A percentile compares a stretch with the other conserved stretches of the same genome.
These are phyloP conservation scores for Acanthococcus lagerstroemiae DNA, from an alignment of 2,888 invertebrate species.

Conservation along the genomic window DNA sequence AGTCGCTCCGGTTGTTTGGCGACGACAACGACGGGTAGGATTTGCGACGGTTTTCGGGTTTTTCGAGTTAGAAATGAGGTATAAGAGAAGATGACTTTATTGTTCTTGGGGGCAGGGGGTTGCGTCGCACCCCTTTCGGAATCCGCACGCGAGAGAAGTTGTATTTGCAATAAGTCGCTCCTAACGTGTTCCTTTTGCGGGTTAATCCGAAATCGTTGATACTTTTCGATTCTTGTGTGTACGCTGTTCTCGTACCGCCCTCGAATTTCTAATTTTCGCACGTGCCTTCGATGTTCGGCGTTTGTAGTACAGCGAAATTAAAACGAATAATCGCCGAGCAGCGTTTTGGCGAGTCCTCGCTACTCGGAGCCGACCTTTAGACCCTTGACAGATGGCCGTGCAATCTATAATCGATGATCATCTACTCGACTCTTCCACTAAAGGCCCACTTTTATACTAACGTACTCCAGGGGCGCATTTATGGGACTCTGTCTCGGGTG, in stretches of 20 bases:
- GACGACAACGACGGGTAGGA: conserved; percentile 27
- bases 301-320: neutral
- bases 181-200: conserved; percentile 15
- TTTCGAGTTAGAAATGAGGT: neutral
- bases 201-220: conserved; percentile 28
- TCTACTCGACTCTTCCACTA: no score
- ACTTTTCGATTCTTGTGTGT: conserved; percentile 6
- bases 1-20: conserved; percentile 28
- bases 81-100: conserved; percentile 9
- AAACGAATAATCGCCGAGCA: neutral
- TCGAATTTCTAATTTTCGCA: no score
- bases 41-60: conserved; percentile 28
- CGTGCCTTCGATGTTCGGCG: neutral
- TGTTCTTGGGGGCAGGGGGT: conserved; percentile 6
- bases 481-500: no score
- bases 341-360: no score
- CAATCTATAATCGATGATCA: no score
- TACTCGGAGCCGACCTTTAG: no score
- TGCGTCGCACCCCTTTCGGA: conserved; percentile 10
- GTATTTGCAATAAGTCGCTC: conserved; percentile 19
- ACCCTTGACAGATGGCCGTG: no score
- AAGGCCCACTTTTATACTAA: no score
- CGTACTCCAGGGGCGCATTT: no score
- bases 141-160: neutral
- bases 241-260: no score